Base-by-base conservation (phyloP, 2,113 vertebrate genomes). In the Otus sunia region DNA sequence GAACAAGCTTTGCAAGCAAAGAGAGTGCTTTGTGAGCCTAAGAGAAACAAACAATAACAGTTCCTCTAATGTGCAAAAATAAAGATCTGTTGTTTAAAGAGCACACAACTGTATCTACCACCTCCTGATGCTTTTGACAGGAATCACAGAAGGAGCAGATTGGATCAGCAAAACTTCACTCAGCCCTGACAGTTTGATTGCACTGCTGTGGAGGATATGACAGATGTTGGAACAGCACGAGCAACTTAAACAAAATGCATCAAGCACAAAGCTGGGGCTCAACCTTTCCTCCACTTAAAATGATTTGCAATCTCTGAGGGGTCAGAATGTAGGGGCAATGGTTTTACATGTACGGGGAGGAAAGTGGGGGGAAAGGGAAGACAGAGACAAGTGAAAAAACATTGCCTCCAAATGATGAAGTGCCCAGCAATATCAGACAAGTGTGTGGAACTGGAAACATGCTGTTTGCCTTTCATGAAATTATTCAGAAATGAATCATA, bases 91-190 rank as follows among this genome's bases (percentile, higher is more conserved):
- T 94, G 87, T 91, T 94, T 91, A 95, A 97, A 79, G 94, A 93
- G 55, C 84, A 75, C 55, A 86, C 89, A 93, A 94, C 94, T 97
- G 96, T 90, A 78, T 95, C 94, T 88, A 83, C 84, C 68, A 84
- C 86, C 92, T 95, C 95, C 93, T 15, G 78, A 43, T 71, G 72
- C 89, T 96, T 97, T 91, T 92, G 93, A 97, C 83, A 94, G 93
- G 87, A 96, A 79, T 86, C 80, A 67, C 92, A 79, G 64, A 95
- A 96, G 71, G 90, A 95, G 96, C 90, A 94, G 69, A 83, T 80
- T 85, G 92, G 79, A 94, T 95, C 95, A 96, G 90, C 95, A 94
- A 84, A 96, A 92, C 92, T 90, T 96, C 94, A 85, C 88, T 96
- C 73, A 94, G 80, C 83, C 82, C 80, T 97, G 97, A 90, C 91